phyloP scores from a whole-genome alignment of 2,797 vertebrate species.

The Mallotus villosus region DNA sequence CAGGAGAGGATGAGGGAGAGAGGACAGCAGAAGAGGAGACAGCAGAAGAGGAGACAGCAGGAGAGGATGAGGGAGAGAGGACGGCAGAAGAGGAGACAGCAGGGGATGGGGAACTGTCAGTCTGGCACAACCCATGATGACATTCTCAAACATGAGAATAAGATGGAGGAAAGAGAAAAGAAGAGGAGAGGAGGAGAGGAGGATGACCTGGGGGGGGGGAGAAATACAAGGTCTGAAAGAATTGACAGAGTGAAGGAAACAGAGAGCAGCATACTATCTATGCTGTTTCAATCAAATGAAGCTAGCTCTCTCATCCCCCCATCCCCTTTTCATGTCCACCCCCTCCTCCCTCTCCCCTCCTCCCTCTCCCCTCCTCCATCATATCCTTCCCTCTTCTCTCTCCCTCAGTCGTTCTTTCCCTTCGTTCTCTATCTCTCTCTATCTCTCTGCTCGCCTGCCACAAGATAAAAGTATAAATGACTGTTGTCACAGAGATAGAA shows the following conservation, averaged over 20 bases:
- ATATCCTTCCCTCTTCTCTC: slow-evolving; percentile 13
- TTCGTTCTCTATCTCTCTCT: slow-evolving; percentile 30
- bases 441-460: neutral
- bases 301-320: slow-evolving; percentile 26
- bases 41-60: neutral
- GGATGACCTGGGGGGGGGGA: no score
- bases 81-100: neutral
- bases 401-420: slow-evolving; percentile 37
- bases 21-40: neutral
- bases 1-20: neutral
- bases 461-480: slow-evolving; percentile 22
- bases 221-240: neutral
- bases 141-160: neutral
- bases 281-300: slow-evolving; percentile 42
- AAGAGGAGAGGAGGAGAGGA: neutral
- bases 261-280: slow-evolving; percentile 24
- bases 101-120: neutral
- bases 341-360: slow-evolving; percentile 32
- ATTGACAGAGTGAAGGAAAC: neutral
- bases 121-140: no score
- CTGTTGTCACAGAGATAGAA: slow-evolving; percentile 42
- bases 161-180: neutral
- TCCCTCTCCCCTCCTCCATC: slow-evolving; percentile 32
- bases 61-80: neutral
- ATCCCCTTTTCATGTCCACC: slow-evolving; percentile 31